Conservation (phyloP, 2,797 vertebrate species). For the Poecilia picta region DNA sequence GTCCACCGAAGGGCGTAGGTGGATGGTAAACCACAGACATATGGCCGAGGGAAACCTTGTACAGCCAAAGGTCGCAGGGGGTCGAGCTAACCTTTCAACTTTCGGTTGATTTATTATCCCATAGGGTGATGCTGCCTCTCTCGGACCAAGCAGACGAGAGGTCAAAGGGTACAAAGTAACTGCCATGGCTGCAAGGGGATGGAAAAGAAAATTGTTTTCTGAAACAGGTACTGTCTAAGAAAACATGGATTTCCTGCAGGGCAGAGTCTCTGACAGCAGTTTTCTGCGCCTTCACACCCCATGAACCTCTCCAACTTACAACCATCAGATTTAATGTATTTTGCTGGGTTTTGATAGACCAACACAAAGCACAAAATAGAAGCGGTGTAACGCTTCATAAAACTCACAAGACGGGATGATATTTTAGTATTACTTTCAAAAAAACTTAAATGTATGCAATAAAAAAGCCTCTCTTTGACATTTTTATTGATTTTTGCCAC, state of each 20-base stretch:
- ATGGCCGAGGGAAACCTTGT: slow-evolving; percentile 60
- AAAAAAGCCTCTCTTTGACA: no score
- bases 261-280: slow-evolving; percentile 23
- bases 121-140: slow-evolving; percentile 53
- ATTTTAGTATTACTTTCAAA: no score
- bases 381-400: no score
- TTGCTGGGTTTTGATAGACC: neutral
- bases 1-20: slow-evolving; percentile 17
- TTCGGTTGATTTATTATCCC: slow-evolving; percentile 69
- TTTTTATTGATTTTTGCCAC: no score
- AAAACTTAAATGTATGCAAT: no score
- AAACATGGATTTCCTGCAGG: neutral
- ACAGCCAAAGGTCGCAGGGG: slow-evolving; percentile 65
- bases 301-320: neutral
- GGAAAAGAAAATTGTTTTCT: slow-evolving; percentile 33
- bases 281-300: neutral
- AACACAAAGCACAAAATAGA: neutral
- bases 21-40: slow-evolving; percentile 53
- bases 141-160: slow-evolving; percentile 50
- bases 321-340: neutral
- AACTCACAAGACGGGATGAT: no score
- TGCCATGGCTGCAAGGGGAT: slow-evolving; percentile 38
- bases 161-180: slow-evolving; percentile 51
- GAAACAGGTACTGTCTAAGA: slow-evolving; percentile 8
- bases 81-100: slow-evolving; percentile 69